phyloP scores from a whole-genome alignment of 2,113 vertebrate genomes.

The Jacana jacana region DNA sequence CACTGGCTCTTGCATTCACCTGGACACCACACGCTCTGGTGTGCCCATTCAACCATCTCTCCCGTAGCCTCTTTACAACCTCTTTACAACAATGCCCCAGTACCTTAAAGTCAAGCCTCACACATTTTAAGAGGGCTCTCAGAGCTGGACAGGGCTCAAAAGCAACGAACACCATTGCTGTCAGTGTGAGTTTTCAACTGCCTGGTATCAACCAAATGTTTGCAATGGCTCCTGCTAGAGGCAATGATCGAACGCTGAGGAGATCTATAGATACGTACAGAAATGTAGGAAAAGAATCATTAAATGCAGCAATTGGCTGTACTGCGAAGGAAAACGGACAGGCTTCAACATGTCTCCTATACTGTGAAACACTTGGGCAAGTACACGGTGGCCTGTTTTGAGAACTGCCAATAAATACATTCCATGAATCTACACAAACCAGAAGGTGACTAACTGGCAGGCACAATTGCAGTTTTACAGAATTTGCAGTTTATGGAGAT shows the following conservation, averaged over 20 bases:
- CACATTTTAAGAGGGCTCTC: neutral
- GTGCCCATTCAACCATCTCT: neutral
- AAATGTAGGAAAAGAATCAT: slow-evolving; percentile 21
- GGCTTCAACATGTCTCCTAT: slow-evolving; percentile 19
- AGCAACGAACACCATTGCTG: neutral
- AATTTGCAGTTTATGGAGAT: neutral
- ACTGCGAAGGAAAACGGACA: neutral
- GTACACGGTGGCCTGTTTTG: slow-evolving; percentile 26
- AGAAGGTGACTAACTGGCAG: neutral
- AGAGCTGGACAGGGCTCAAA: neutral
- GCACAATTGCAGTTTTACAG: neutral
- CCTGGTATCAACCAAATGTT: neutral
- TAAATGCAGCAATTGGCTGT: neutral
- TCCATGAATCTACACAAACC: slow-evolving; percentile 19
- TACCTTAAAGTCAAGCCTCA: neutral
- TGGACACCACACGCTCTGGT: neutral
- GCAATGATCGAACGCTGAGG: neutral
- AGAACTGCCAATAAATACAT: slow-evolving; percentile 45
- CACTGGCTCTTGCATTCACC: neutral
- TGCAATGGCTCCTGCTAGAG: neutral
- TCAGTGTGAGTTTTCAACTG: neutral
- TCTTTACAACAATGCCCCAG: neutral
- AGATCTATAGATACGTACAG: neutral
- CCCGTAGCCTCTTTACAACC: neutral
- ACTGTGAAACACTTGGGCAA: slow-evolving; percentile 12